Percentiles rank a stretch among this genome's conserved stretches.
Conservation (phyloP, 2,888 invertebrate genomes). For the Xestia ashworthii region DNA sequence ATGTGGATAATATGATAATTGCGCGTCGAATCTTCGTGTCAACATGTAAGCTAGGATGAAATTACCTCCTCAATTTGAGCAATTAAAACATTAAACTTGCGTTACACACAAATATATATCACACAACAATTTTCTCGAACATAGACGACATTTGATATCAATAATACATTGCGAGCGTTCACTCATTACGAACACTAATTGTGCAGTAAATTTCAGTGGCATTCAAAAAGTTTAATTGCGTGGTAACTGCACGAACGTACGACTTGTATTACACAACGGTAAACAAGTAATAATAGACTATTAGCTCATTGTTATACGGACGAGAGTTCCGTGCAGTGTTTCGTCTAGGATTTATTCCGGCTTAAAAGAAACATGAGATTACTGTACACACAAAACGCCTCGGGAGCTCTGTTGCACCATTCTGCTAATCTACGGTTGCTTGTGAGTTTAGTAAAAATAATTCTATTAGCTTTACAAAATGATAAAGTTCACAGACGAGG, state of each 20-base stretch:
- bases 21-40: constrained; percentile 41
- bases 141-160: constrained; percentile 53
- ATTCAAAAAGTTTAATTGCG: constrained; percentile 59
- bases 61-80: constrained; percentile 34
- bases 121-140: constrained; percentile 50
- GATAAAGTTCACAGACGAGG: background rate
- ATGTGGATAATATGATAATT: constrained; percentile 29
- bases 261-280: constrained; percentile 34
- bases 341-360: constrained; percentile 50
- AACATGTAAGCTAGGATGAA: constrained; percentile 31
- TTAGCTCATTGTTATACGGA: constrained; percentile 39
- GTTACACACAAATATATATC: constrained; percentile 44
- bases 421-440: constrained; percentile 43
- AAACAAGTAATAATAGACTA: constrained; percentile 46
- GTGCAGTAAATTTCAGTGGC: constrained; percentile 64
- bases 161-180: constrained; percentile 48
- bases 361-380: constrained; percentile 56
- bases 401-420: constrained; percentile 45
- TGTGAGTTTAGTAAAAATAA: constrained; percentile 27
- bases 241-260: constrained; percentile 59
- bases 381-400: constrained; percentile 54
- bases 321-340: constrained; percentile 30
- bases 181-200: constrained; percentile 57
- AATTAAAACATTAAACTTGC: constrained; percentile 52
- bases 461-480: constrained; percentile 31